Percentiles rank a stretch among this genome's conserved stretches.
phyloP scores from a whole-genome alignment of 2,888 invertebrate species.

The Nowickia ferox region DNA sequence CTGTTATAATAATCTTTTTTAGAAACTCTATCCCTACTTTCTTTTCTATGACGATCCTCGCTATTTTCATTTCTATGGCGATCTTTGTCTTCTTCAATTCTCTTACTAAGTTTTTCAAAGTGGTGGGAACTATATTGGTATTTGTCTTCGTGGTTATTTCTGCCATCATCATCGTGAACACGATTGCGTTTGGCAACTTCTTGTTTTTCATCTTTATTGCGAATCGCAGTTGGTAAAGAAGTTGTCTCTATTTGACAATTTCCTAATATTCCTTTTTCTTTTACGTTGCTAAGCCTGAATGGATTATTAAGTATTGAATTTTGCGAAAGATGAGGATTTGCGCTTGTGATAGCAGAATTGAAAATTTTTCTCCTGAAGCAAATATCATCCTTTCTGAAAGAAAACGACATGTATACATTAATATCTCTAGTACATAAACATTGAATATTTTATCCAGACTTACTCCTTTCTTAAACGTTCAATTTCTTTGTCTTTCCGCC shows the following conservation, averaged over 20 bases:
- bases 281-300: not conserved
- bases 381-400: constrained; percentile 79
- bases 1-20: not conserved
- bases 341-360: not conserved
- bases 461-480: constrained; percentile 79
- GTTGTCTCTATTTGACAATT: not conserved
- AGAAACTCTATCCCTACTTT: not conserved
- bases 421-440: not conserved
- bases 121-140: not conserved
- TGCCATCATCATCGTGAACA: not conserved
- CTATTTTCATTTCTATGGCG: too few relatives aligned
- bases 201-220: not conserved
- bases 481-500: constrained; percentile 79
- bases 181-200: not conserved
- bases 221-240: not conserved
- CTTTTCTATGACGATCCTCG: not conserved
- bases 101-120: not conserved
- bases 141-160: constrained; percentile 7
- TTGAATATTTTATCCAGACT: constrained; percentile 60
- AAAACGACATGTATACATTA: not conserved
- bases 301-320: constrained; percentile 18
- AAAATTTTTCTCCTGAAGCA: constrained; percentile 78
- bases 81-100: not conserved
- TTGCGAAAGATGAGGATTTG: not conserved
- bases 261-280: not conserved